Conservation (phyloP, 2,888 invertebrate genomes). For the Gymnocheta viridis region DNA sequence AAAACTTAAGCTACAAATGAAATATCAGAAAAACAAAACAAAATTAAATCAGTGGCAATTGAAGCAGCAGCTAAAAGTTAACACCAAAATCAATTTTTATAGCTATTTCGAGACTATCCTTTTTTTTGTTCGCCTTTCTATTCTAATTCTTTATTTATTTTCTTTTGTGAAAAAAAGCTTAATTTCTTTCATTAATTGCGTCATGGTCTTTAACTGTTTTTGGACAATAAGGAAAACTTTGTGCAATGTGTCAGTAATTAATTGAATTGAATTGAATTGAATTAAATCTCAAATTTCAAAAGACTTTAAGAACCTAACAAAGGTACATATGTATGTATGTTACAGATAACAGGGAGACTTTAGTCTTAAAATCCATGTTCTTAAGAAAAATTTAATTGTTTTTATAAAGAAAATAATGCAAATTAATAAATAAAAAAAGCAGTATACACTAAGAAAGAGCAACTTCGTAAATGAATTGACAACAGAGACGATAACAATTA, state of each 20-base stretch:
- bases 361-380: too few species aligned
- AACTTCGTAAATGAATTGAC: too few species aligned
- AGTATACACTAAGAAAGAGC: too few species aligned
- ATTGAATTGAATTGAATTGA: slow-evolving; percentile 81
- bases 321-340: too few species aligned
- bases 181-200: slow-evolving; percentile 8
- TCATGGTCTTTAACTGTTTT: slow-evolving; percentile 35
- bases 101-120: slow-evolving; percentile 50
- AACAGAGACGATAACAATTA: too few species aligned
- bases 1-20: slow-evolving; percentile 14
- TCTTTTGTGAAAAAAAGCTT: not conserved
- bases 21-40: not conserved
- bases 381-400: too few species aligned
- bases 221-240: slow-evolving; percentile 73
- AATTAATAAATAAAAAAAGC: too few species aligned
- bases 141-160: not conserved
- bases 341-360: not conserved
- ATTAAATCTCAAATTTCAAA: slow-evolving; percentile 73
- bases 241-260: slow-evolving; percentile 81
- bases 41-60: slow-evolving; percentile 49
- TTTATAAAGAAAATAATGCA: too few species aligned
- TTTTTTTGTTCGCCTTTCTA: slow-evolving; percentile 10
- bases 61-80: slow-evolving; percentile 36
- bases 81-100: slow-evolving; percentile 60
- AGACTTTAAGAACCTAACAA: too few species aligned